Percentiles rank a stretch among this genome's conserved stretches.
These are phyloP conservation scores for Pantherophis guttatus DNA, from an alignment of 2,113 vertebrate genomes.

Conservation along the genomic window DNA sequence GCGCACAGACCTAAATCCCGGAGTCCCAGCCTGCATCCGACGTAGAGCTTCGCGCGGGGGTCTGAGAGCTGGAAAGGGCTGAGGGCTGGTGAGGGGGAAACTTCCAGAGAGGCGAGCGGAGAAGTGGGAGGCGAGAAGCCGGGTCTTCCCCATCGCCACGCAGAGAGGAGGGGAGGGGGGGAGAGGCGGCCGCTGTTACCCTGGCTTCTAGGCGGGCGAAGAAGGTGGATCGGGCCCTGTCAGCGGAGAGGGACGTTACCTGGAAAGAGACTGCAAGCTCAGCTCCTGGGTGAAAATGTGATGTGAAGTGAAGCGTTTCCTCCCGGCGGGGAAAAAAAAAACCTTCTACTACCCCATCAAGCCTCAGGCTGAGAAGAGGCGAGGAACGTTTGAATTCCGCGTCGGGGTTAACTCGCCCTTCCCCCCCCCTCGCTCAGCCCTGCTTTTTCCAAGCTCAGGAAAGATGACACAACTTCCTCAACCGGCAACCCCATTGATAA, in stretches of 20 bases:
- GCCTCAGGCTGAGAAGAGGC: neutral
- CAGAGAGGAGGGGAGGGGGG: neutral
- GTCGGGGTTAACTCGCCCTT: neutral
- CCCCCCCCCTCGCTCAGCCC: neutral
- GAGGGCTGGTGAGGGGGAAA: neutral
- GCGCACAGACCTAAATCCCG: too few species aligned
- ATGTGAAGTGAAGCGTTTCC: neutral
- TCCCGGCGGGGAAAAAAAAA: neutral
- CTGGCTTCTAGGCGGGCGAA: neutral
- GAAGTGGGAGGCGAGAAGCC: neutral
- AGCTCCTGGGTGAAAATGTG: neutral
- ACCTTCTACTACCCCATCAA: neutral
- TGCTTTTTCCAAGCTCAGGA: neutral
- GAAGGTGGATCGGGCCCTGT: neutral
- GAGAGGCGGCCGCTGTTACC: neutral
- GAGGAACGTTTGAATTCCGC: neutral
- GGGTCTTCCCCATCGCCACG: neutral
- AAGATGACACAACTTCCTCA: constrained; percentile 5
- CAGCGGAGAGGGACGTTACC: neutral
- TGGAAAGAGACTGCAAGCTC: neutral
- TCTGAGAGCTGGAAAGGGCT: neutral
- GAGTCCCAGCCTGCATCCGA: neutral
- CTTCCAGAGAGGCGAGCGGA: neutral
- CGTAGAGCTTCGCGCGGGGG: neutral
- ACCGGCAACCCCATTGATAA: neutral